phyloP scores from a whole-genome alignment of 37 sponge, comb jelly and placozoan genomes.

The Ianthella basta region DNA sequence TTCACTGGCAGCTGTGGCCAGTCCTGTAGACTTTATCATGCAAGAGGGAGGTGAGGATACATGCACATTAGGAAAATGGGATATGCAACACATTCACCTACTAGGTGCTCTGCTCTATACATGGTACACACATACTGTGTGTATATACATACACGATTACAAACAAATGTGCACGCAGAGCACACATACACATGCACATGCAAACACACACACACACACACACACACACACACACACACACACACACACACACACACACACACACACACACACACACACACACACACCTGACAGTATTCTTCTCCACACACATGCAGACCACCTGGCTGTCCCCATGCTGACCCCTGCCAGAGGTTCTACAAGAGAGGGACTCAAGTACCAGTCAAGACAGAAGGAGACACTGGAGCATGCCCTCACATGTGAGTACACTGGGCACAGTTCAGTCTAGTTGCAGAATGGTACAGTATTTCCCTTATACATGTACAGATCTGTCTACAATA shows the following conservation, averaged over 20 bases:
- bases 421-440: too few relatives aligned
- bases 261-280: constrained; percentile 56
- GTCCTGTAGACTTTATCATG: not conserved
- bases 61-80: not conserved
- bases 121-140: not conserved
- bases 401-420: too few relatives aligned
- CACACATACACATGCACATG: not conserved
- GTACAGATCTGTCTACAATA: not conserved
- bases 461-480: not conserved
- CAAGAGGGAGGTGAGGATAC: constrained; percentile 4
- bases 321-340: not conserved
- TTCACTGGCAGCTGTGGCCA: not conserved
- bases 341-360: too few relatives aligned
- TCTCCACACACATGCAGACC: not conserved
- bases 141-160: not conserved
- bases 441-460: too few relatives aligned
- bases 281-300: constrained; percentile 27
- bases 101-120: not conserved
- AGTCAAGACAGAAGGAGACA: too few relatives aligned
- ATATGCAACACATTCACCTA: not conserved
- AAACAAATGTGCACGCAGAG: not conserved
- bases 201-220: not conserved
- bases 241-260: constrained; percentile 35
- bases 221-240: constrained; percentile 35
- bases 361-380: too few relatives aligned